Base-by-base conservation (phyloP, 2,113 vertebrate genomes). In the Lota lota region DNA sequence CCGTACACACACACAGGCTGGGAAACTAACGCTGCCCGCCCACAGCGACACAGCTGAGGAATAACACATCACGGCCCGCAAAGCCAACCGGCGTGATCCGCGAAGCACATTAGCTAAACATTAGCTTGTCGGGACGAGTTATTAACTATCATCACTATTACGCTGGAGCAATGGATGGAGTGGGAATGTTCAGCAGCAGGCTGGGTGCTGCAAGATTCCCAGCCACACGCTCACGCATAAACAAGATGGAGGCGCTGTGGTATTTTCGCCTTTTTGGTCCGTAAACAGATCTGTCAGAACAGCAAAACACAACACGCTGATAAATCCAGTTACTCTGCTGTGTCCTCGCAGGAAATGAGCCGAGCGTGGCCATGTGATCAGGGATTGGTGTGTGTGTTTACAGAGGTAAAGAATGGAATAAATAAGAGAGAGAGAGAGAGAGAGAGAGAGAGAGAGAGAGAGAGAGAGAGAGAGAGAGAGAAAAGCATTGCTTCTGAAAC, bases 311-410 rank as follows among this genome's bases (percentile, higher is more conserved):
- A 88, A 89, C 88, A 91, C 79, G 82, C 79, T 86, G 80, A 75
- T 83, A 92, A 94, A 95, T 92, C 88, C 90, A 91, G 89, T 94
- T 93, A 93, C 87, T 79, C 83, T 86, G 77, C 83, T 86, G 77
- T 89, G 85, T 88, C 82, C 88, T 85, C 80, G 87, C 79, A 94
- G 85, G 87, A 93, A 94, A 92, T 87, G 80, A 85, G 83, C 86
- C 88, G 77, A 74, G 72, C 88, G 74, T 73, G 87, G 82, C 87
- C 90, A 93, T 93, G 79, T 75, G 80, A 80, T 73, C 66, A 69
- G 74, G 80, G 75, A 17, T 53, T 53, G 11, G 51, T 53, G 51
- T 47, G 22, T 51, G 22, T 17, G 66, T 57, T 53, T 53, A 53
- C 51, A 72, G 56, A 57, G 28, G 7, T 4, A 33, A 36, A 62